Evolutionary conservation across 2,797 vertebrate genomes (phyloP), one percentile per base, ranked within the genome.

Genomic region (Danio aesculapii): DNA sequence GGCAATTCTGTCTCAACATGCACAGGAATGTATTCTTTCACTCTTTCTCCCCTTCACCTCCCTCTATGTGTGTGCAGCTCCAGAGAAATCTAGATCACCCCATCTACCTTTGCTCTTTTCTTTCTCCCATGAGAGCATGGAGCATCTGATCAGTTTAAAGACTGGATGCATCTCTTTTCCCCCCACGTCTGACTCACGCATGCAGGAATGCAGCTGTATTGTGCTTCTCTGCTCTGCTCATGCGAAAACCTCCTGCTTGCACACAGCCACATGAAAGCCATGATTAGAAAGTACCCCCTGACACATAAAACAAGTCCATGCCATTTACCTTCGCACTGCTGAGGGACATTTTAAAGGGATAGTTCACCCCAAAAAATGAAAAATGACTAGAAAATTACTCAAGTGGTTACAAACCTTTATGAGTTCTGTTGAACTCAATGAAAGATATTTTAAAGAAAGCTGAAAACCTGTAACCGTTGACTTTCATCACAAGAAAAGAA

Each of bases 1-100:
- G 73, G 68, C 76, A 84, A 86, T 88, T 90, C 49, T 88, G 92
- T 91, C 90, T 83, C 71, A 86, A 93, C 92, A 89, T 77, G 87
- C 90, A 84, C 81, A 91, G 88, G 92, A 94, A 94, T 92, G 91
- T 86, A 77, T 83, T 85, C 84, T 70, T 85, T 88, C 30, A 39
- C 19, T 62, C 74, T 68, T 41, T 50, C 57, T 72, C 63, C 67
- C 30, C 30, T 30, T 3, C 30, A 30, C 30, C 30, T 30, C 46
- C 49, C 8, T 69, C n/a, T 57, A 70, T 84, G 69, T 81, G 50
- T 59, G 53, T 41, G 44, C 19, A 53, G 66, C 11, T 75, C 10
- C 30, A 59, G 52, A 44, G 39, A 68, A 52, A 30, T 7, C 14
- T 47, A 64, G 47, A 63, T 72, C 30, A 7, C 21, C 17, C 46